Evolutionary conservation across 2,113 vertebrate genomes (phyloP).

Genomic region (Beaufortia kweichowensis): DNA sequence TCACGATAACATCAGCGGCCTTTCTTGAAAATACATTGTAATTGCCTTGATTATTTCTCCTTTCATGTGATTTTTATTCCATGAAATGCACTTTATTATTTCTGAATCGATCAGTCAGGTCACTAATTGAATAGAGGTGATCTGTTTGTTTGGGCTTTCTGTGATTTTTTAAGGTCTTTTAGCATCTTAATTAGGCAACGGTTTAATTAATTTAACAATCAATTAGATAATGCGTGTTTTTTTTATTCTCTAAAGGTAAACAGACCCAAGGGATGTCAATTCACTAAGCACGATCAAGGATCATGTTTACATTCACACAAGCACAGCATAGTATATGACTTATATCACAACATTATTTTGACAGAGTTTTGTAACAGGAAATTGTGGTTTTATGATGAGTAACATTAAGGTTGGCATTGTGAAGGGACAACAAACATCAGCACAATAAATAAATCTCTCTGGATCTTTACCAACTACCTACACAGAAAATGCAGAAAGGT

Average conservation of each 20-base stretch:
- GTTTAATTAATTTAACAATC: background rate
- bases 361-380: too few relatives aligned
- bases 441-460: background rate
- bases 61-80: background rate
- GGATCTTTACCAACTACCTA: background rate
- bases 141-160: conserved; percentile 6
- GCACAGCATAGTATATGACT: background rate
- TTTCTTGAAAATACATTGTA: background rate
- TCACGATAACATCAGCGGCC: background rate
- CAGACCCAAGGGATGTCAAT: background rate
- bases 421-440: background rate
- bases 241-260: background rate
- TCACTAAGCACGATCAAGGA: background rate
- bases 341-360: too few relatives aligned
- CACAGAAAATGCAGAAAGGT: background rate
- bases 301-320: background rate
- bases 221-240: background rate
- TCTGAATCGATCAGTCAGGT: background rate
- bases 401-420: too few relatives aligned
- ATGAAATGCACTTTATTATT: background rate
- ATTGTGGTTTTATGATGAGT: too few relatives aligned
- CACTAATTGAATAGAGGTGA: conserved; percentile 17
- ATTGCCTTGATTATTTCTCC: background rate
- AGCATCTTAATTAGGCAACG: conserved; percentile 3
- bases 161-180: conserved; percentile 1